phyloP scores from a whole-genome alignment of 2,113 vertebrate species.

The Eurystomus gularis region DNA sequence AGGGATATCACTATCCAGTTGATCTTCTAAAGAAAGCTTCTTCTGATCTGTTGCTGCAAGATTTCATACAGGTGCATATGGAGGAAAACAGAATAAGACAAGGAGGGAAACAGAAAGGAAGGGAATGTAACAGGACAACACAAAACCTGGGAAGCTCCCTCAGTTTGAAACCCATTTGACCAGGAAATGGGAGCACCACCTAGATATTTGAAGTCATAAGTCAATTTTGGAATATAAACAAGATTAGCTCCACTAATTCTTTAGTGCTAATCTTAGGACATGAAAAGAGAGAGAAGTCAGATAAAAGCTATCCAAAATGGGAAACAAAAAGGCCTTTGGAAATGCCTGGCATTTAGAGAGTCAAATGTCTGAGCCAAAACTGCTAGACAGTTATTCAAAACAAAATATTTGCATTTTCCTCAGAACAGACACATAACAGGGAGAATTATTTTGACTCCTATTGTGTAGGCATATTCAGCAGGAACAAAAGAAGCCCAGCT shows the following conservation, averaged over 20 bases:
- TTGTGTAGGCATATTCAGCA: background rate
- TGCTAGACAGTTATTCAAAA: slow-evolving; percentile 21
- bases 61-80: background rate
- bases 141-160: background rate
- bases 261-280: slow-evolving; percentile 12
- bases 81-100: background rate
- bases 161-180: background rate
- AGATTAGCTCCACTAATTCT: background rate
- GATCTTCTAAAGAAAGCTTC: background rate
- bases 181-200: background rate
- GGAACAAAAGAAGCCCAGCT: background rate
- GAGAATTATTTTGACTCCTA: background rate
- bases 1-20: background rate
- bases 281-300: background rate
- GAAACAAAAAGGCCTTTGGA: slow-evolving; percentile 45
- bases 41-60: background rate
- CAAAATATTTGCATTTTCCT: slow-evolving; percentile 40
- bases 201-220: background rate
- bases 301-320: slow-evolving; percentile 32
- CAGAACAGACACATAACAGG: background rate
- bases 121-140: background rate
- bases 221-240: background rate
- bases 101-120: background rate
- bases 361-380: slow-evolving; percentile 28
- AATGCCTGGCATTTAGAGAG: slow-evolving; percentile 19